Conservation (phyloP, 53 echinoderm and acorn worm genomes). For the Echinometra lucunter region DNA sequence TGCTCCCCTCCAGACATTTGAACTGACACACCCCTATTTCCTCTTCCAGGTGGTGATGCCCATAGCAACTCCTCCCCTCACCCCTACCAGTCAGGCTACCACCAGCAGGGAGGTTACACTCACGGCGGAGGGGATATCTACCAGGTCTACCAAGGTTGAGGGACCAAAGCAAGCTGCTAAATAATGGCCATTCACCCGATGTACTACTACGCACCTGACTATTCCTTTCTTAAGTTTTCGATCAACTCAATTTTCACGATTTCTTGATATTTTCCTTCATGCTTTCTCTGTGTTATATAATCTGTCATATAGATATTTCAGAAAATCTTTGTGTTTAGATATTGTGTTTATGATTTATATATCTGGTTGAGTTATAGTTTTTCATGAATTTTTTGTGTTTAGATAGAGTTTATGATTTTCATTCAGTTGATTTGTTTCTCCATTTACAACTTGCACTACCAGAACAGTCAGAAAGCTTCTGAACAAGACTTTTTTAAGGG, state of each 20-base stretch:
- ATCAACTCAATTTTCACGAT: not conserved
- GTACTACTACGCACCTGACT: conserved; percentile 33
- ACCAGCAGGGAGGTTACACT: conserved; percentile 64
- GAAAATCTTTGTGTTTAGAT: conserved; percentile 5
- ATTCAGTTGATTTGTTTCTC: not conserved
- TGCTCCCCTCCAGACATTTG: not conserved
- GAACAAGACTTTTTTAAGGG: not conserved
- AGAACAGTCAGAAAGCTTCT: not conserved
- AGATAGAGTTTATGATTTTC: conserved; percentile 43
- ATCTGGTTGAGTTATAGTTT: not conserved
- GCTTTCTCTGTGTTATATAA: conserved; percentile 27
- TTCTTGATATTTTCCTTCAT: conserved; percentile 28
- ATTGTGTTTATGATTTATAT: conserved; percentile 24
- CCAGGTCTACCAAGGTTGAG: conserved; percentile 67
- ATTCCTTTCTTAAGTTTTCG: not conserved
- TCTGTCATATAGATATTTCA: conserved; percentile 11
- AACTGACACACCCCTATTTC: conserved; percentile 54
- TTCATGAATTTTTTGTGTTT: conserved; percentile 11
- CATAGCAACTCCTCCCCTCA: conserved; percentile 47
- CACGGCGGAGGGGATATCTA: conserved; percentile 54
- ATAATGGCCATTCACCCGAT: not conserved
- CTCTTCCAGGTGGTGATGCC: conserved; percentile 69
- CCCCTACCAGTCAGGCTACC: conserved; percentile 71
- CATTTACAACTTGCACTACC: not conserved
- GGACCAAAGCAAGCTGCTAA: conserved; percentile 43